phyloP scores from a whole-genome alignment of 2,797 vertebrate species.

The Falco novaeseelandiae region DNA sequence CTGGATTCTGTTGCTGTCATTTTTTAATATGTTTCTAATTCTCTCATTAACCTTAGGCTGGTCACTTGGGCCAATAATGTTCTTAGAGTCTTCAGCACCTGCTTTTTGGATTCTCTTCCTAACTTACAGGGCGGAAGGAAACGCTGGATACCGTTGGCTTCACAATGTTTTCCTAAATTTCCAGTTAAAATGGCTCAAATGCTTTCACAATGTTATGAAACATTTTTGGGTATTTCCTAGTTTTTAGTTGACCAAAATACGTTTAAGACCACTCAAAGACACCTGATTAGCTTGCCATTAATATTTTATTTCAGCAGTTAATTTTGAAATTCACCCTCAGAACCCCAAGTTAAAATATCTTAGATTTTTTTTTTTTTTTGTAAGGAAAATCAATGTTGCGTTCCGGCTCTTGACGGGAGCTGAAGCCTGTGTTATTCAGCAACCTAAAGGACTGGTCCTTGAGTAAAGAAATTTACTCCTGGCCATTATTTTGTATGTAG shows the following conservation, averaged over 20 bases:
- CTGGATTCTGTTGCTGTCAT: background rate
- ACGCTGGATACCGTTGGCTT: background rate
- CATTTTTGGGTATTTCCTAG: background rate
- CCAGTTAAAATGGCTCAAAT: background rate
- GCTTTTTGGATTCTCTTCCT: background rate
- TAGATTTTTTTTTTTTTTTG: background rate
- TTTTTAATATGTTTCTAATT: background rate
- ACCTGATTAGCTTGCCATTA: background rate
- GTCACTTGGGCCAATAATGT: background rate
- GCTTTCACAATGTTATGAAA: background rate
- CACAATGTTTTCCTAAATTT: background rate
- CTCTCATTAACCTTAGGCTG: background rate
- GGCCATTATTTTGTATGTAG: background rate
- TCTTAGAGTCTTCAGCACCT: background rate
- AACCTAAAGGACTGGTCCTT: background rate
- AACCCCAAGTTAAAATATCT: background rate
- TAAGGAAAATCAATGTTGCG: background rate
- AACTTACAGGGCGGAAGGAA: background rate
- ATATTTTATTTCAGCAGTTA: background rate
- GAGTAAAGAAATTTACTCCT: background rate
- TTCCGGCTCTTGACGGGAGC: background rate
- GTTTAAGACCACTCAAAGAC: background rate
- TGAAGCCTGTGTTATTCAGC: background rate
- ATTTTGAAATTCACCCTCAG: background rate
- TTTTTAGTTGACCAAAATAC: background rate